phyloP scores from a whole-genome alignment of 2,888 invertebrate genomes.

The Clunio marinus region DNA sequence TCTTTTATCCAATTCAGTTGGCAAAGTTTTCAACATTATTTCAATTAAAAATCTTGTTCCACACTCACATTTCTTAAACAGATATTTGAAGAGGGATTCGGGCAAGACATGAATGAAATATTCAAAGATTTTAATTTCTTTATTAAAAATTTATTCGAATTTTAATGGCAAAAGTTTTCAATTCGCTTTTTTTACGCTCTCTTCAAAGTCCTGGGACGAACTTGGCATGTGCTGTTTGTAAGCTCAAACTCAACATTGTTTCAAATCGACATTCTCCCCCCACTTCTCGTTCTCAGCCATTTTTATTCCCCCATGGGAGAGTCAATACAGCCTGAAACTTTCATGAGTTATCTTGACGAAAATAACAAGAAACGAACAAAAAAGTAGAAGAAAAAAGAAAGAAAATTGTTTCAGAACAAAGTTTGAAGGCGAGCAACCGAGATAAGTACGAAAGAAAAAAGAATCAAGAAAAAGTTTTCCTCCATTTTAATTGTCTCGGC shows the following conservation, averaged over 20 bases:
- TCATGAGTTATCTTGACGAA: slow-evolving; percentile 25
- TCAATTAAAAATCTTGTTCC: not conserved
- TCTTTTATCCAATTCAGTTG: not conserved
- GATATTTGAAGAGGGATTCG: too few relatives aligned
- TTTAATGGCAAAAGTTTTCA: slow-evolving; percentile 15
- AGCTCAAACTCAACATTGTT: not conserved
- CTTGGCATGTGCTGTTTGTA: not conserved
- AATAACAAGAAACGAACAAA: slow-evolving; percentile 9
- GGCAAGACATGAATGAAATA: not conserved
- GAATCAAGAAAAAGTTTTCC: slow-evolving; percentile 15
- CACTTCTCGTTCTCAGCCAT: not conserved
- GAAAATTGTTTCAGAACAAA: slow-evolving; percentile 6
- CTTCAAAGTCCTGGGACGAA: not conserved
- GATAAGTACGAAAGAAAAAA: slow-evolving; percentile 15
- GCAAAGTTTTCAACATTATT: not conserved
- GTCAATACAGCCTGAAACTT: not conserved
- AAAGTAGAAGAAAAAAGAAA: slow-evolving; percentile 1
- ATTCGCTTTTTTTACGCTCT: not conserved
- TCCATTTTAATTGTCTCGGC: slow-evolving; percentile 30
- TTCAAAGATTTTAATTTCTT: slow-evolving; percentile 13
- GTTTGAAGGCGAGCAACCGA: slow-evolving; percentile 1
- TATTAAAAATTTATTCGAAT: slow-evolving; percentile 7
- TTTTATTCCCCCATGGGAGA: not conserved
- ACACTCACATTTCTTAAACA: too few relatives aligned
- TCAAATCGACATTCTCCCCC: not conserved